A percentile compares a stretch with the other conserved stretches of the same genome.
Evolutionary conservation across 1,140 invertebrate species (phyloP).

Genomic region (Phthorimaea operculella): DNA sequence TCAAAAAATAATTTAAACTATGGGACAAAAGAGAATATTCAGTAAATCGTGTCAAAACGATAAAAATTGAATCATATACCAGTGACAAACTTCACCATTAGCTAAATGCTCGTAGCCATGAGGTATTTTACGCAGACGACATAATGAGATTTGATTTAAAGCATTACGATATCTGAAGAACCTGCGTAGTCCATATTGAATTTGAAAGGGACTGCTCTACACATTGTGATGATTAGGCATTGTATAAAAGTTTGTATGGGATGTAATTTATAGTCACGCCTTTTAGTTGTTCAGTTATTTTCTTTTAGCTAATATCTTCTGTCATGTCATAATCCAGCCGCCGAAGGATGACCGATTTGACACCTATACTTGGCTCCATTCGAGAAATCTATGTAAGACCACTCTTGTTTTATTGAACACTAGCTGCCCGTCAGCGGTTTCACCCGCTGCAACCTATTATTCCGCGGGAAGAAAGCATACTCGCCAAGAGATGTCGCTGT

Average conservation of each 20-base stretch:
- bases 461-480: too few species aligned
- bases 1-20: background rate
- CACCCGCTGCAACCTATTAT: too few species aligned
- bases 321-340: background rate
- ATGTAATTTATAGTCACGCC: slow-evolving; percentile 35
- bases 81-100: background rate
- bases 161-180: too few species aligned
- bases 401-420: too few species aligned
- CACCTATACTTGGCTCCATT: background rate
- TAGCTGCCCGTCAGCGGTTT: too few species aligned
- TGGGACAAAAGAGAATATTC: background rate
- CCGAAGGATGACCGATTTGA: slow-evolving; percentile 3
- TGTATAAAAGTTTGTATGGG: slow-evolving; percentile 36
- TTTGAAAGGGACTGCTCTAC: slow-evolving; percentile 24
- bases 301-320: background rate
- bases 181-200: too few species aligned
- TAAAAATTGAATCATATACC: background rate
- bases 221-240: slow-evolving; percentile 23
- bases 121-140: too few species aligned
- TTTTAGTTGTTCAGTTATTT: background rate
- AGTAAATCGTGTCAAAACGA: slow-evolving; percentile 6
- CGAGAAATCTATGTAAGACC: too few species aligned
- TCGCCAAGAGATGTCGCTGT: too few species aligned
- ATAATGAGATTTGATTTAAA: too few species aligned
- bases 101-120: too few species aligned